Evolutionary conservation across 1,140 invertebrate species (phyloP), one percentile per base, ranked within the genome.

Genomic region (Heliconius melpomene): DNA sequence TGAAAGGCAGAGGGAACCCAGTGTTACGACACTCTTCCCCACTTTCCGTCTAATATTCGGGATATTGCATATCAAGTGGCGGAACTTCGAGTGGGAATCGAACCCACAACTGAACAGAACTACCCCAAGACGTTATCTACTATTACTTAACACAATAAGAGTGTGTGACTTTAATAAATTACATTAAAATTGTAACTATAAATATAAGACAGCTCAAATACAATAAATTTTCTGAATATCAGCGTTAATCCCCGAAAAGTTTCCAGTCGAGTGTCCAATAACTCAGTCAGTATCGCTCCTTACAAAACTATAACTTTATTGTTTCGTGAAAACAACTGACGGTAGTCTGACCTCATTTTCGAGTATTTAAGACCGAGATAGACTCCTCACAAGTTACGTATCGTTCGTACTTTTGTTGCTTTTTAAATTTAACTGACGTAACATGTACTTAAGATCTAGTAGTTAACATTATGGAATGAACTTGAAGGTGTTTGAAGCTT

Each of bases 231-330:
- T 77, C 75, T 29, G 80, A 78, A 86, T 88, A 89, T 87, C 87
- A 83, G 86, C 83, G 87, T 91, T 91, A 89, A 91, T 89, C 87
- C 86, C 75, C 81, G 66, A 75, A 90, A 90, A 89, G 80, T 91
- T 91, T 79, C 81, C 80, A 77, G 79, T 85, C 76, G 82, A 86
- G 84, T 87, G 84, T 86, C 85, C 85, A 86, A 88, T 88, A 90
- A 90, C 81, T 89, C 88, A 82, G 74, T 82, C 79, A 79, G 85
- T 88, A 88, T 88, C 87, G 80, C 80, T 82, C 60, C 60, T 74
- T 72, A 79, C 78, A 80, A 77, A 80, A 85, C 80, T 79, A 81
- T 81, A 83, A 82, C 78, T 81, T 76, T 80, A 85, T 87, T 86
- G 85, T 89, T 87, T 87, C 84, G 79, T 80, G 79, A 83, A 84